phyloP scores from a whole-genome alignment of 1,140 invertebrate genomes.

The Pseudomyrmex flavicornis region DNA sequence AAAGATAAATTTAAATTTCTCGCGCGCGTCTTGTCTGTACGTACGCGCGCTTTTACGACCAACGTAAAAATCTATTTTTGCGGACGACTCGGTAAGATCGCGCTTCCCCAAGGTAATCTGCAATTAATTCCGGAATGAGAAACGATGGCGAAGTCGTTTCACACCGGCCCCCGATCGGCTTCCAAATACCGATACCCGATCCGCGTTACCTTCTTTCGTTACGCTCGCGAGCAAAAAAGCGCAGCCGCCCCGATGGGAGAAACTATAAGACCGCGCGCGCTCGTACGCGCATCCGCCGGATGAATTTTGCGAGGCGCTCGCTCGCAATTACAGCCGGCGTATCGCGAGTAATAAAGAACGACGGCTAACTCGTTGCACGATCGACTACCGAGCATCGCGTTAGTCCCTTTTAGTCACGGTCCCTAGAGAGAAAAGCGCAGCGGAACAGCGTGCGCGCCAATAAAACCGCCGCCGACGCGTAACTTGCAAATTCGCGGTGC shows the following conservation, averaged over 20 bases:
- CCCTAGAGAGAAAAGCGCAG: constrained; percentile 49
- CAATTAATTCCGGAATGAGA: constrained; percentile 67
- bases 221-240: constrained; percentile 61
- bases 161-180: constrained; percentile 65
- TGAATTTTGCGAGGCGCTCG: constrained; percentile 68
- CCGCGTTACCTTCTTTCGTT: constrained; percentile 70
- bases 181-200: constrained; percentile 70
- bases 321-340: constrained; percentile 69
- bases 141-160: constrained; percentile 65
- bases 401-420: constrained; percentile 74
- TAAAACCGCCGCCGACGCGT: constrained; percentile 74
- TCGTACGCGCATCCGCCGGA: constrained; percentile 16
- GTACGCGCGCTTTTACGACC: not conserved
- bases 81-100: constrained; percentile 10
- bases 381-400: constrained; percentile 73
- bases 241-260: constrained; percentile 36
- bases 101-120: constrained; percentile 51
- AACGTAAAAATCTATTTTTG: constrained; percentile 25
- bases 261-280: constrained; percentile 22
- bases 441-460: constrained; percentile 63
- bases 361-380: constrained; percentile 72
- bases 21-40: too few species aligned
- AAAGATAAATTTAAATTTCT: not conserved
- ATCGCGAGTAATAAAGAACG: constrained; percentile 71
- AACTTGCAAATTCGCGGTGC: constrained; percentile 82